Percentiles rank a stretch among this genome's conserved stretches.
Evolutionary conservation across 2,888 invertebrate species (phyloP).

Genomic region (Acheta domesticus): DNA sequence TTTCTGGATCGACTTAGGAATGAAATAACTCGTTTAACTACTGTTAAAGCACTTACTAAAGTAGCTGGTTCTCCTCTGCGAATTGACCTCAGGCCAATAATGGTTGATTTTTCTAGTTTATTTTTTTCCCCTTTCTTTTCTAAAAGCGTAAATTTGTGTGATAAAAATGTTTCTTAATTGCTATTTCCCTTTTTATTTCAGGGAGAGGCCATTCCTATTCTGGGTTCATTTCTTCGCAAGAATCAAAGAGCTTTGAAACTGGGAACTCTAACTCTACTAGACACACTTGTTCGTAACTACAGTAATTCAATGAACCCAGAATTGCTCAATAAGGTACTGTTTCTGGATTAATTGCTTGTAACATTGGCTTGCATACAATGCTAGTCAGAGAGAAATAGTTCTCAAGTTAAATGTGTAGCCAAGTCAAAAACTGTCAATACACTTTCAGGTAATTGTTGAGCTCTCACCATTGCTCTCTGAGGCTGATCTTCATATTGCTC

Average conservation of each 20-base stretch:
- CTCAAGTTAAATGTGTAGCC: not conserved
- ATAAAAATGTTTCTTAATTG: not conserved
- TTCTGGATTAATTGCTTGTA: conserved; percentile 29
- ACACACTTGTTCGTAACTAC: conserved; percentile 87
- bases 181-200: conserved; percentile 46
- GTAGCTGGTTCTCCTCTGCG: conserved; percentile 86
- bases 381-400: not conserved
- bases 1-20: conserved; percentile 92
- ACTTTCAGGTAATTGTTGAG: conserved; percentile 70
- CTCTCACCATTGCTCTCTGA: conserved; percentile 89
- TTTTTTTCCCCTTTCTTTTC: conserved; percentile 31
- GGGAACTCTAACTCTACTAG: conserved; percentile 82
- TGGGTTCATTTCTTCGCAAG: conserved; percentile 92
- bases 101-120: conserved; percentile 47
- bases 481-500: conserved; percentile 94
- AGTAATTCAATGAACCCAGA: conserved; percentile 66
- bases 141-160: not conserved
- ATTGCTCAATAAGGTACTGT: conserved; percentile 63
- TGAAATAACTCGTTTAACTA: conserved; percentile 94
- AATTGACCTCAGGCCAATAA: conserved; percentile 76
- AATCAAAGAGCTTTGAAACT: conserved; percentile 94
- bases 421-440: too few species aligned
- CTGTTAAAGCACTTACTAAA: conserved; percentile 92
- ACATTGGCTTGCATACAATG: too few species aligned
- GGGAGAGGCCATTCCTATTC: conserved; percentile 83